Conservation (phyloP, 2,113 vertebrate genomes). For the Gila orcuttii region DNA sequence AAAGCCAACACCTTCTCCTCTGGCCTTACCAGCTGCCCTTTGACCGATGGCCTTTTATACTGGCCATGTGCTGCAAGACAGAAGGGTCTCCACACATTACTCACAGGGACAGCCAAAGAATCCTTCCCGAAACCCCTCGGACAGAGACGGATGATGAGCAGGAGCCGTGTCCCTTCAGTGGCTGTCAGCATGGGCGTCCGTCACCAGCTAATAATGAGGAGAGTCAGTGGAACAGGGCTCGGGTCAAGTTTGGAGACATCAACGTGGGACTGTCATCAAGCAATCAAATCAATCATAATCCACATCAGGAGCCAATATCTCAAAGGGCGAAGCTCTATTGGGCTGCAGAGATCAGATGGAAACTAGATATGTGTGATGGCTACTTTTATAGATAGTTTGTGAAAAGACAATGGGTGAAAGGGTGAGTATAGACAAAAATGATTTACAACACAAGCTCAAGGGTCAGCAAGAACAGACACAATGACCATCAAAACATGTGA, state of each 20-base stretch:
- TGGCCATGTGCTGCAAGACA: constrained; percentile 73
- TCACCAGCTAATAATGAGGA: constrained; percentile 75
- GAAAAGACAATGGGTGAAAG: neutral
- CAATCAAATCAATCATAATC: constrained; percentile 67
- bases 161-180: constrained; percentile 62
- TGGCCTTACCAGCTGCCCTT: constrained; percentile 68
- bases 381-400: constrained; percentile 8
- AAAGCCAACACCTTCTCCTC: constrained; percentile 40
- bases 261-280: constrained; percentile 72
- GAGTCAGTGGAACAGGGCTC: constrained; percentile 66
- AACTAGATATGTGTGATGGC: neutral
- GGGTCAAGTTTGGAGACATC: constrained; percentile 73
- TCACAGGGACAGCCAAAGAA: constrained; percentile 70
- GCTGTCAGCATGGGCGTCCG: constrained; percentile 67
- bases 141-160: constrained; percentile 80
- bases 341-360: constrained; percentile 11
- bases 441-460: constrained; percentile 11
- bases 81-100: constrained; percentile 69
- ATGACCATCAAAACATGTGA: constrained; percentile 1
- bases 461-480: constrained; percentile 5
- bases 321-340: constrained; percentile 62
- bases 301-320: constrained; percentile 57
- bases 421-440: neutral
- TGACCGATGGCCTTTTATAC: constrained; percentile 69
- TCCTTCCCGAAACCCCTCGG: constrained; percentile 68